These are phyloP conservation scores for Phalacrocorax aristotelis DNA, from an alignment of 2,113 vertebrate species.

Conservation along the genomic window DNA sequence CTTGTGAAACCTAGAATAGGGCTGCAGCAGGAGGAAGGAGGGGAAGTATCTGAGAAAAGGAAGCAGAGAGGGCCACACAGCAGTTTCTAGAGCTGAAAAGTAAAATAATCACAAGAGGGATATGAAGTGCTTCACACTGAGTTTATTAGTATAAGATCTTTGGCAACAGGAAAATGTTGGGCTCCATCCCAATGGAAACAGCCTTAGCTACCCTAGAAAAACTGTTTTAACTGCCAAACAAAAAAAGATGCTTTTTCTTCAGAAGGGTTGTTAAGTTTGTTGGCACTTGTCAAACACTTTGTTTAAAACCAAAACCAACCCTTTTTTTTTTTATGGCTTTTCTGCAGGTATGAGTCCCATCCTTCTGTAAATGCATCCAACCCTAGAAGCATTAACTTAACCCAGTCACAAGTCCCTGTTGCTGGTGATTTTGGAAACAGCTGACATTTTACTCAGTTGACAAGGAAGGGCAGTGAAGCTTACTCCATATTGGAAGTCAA, in stretches of 20 bases:
- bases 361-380: conserved; percentile 48
- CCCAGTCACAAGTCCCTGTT: neutral
- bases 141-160: neutral
- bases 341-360: conserved; percentile 55
- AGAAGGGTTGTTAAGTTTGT: neutral
- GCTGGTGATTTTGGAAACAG: conserved; percentile 44
- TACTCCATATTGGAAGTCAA: conserved; percentile 10
- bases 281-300: conserved; percentile 9
- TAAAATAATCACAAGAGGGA: neutral
- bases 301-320: neutral
- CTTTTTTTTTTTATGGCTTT: conserved; percentile 33
- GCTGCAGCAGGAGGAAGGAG: neutral
- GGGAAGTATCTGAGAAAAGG: neutral
- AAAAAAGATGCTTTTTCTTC: neutral
- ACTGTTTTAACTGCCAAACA: neutral
- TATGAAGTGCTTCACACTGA: neutral
- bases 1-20: neutral
- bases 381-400: conserved; percentile 30
- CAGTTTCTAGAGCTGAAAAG: neutral
- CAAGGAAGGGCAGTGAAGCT: conserved; percentile 51
- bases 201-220: neutral
- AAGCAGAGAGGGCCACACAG: neutral
- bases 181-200: neutral
- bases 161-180: neutral
- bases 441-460: conserved; percentile 28